Conservation (phyloP, 1,140 invertebrate genomes). For the Drosophila mojavensis region DNA sequence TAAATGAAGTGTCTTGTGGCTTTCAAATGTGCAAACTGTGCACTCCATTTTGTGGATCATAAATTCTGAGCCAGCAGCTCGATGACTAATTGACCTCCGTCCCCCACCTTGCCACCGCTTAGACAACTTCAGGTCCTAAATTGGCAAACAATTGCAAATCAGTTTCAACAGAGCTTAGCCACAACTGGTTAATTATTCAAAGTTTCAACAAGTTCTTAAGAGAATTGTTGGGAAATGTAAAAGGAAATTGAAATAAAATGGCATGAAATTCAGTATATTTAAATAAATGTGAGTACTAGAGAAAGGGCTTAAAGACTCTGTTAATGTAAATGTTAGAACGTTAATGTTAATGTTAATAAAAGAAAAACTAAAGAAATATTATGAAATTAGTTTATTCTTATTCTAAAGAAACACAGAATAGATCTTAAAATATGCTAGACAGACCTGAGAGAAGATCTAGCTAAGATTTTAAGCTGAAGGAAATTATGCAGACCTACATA, state of each 20-base stretch:
- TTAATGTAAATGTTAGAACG: too few relatives aligned
- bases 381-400: too few relatives aligned
- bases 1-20: slow-evolving; percentile 58
- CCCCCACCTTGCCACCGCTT: neutral
- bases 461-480: too few relatives aligned
- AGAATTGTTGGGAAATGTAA: neutral
- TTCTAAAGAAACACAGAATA: too few relatives aligned
- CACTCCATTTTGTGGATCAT: slow-evolving; percentile 37
- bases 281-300: too few relatives aligned
- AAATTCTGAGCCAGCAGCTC: slow-evolving; percentile 20
- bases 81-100: slow-evolving; percentile 18
- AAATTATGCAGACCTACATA: too few relatives aligned
- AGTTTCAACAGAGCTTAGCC: neutral
- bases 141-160: slow-evolving; percentile 7
- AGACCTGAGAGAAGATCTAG: too few relatives aligned
- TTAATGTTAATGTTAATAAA: too few relatives aligned
- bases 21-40: slow-evolving; percentile 35
- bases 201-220: neutral
- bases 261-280: too few relatives aligned
- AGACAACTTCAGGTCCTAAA: neutral
- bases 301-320: too few relatives aligned
- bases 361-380: too few relatives aligned
- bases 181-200: neutral
- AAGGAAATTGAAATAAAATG: neutral
- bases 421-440: too few relatives aligned